These are phyloP conservation scores for Aegotheles bennettii DNA, from an alignment of 2,113 vertebrate species.

Conservation along the genomic window DNA sequence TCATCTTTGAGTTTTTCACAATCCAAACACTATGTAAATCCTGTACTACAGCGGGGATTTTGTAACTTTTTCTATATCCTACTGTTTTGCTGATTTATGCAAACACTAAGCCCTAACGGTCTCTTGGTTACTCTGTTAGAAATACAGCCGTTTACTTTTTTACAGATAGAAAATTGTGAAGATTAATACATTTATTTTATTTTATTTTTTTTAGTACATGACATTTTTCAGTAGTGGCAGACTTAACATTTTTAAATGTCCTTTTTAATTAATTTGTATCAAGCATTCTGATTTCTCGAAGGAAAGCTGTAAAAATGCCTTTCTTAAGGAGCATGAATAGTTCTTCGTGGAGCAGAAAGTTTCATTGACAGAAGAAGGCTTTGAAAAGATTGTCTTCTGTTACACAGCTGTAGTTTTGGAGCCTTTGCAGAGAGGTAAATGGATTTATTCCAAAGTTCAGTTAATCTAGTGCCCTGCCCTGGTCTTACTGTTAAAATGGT, in stretches of 20 bases:
- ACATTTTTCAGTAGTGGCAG: neutral
- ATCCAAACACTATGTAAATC: neutral
- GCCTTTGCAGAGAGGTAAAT: constrained; percentile 26
- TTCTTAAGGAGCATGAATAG: neutral
- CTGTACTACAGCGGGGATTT: neutral
- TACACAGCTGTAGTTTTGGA: neutral
- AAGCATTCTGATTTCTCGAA: neutral
- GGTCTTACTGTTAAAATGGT: neutral
- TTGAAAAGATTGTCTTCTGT: neutral
- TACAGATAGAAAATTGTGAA: neutral
- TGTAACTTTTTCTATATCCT: neutral
- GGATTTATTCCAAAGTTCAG: neutral
- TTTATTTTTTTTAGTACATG: neutral
- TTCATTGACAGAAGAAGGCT: neutral
- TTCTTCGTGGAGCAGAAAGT: neutral
- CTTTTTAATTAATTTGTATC: neutral
- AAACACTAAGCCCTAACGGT: neutral
- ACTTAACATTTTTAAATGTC: neutral
- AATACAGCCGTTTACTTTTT: neutral
- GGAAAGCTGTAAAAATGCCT: neutral
- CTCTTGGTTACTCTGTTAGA: neutral
- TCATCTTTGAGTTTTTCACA: neutral
- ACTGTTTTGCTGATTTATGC: neutral
- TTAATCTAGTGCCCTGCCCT: neutral
- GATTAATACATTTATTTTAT: neutral